Evolutionary conservation across 2,888 invertebrate species (phyloP).

Genomic region (Elegia similella): DNA sequence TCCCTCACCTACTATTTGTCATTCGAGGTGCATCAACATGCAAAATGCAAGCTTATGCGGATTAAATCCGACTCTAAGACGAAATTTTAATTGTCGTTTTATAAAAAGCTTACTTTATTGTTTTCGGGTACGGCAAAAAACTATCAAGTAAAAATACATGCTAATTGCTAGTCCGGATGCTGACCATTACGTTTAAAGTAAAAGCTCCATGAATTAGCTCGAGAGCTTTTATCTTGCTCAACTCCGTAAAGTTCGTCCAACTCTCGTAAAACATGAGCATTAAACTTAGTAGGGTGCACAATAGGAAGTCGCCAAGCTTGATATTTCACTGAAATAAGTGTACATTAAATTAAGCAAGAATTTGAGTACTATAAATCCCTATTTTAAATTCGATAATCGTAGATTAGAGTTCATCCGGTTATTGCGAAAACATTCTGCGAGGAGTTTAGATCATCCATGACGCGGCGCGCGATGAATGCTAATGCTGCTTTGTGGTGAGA

Average conservation of each 20-base stretch:
- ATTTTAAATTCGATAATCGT: conserved; percentile 10
- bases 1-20: conserved; percentile 30
- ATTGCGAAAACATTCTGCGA: conserved; percentile 8
- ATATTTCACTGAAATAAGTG: not conserved
- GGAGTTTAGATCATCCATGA: conserved; percentile 10
- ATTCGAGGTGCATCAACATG: conserved; percentile 24
- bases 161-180: too few relatives aligned
- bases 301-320: not conserved
- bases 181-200: not conserved
- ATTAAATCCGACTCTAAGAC: not conserved
- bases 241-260: not conserved
- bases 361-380: not conserved
- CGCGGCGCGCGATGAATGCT: conserved; percentile 11
- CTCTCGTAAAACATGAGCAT: not conserved
- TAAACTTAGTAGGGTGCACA: not conserved
- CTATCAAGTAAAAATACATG: too few relatives aligned
- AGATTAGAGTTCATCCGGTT: conserved; percentile 8
- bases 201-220: not conserved
- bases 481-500: not conserved
- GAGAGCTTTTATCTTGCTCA: not conserved
- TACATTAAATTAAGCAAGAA: conserved; percentile 7
- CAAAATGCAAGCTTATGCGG: conserved; percentile 5
- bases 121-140: too few relatives aligned
- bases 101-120: too few relatives aligned
- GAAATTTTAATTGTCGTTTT: too few relatives aligned